Evolutionary conservation across 2,797 vertebrate genomes (phyloP).

Genomic region (Scleropages formosus): DNA sequence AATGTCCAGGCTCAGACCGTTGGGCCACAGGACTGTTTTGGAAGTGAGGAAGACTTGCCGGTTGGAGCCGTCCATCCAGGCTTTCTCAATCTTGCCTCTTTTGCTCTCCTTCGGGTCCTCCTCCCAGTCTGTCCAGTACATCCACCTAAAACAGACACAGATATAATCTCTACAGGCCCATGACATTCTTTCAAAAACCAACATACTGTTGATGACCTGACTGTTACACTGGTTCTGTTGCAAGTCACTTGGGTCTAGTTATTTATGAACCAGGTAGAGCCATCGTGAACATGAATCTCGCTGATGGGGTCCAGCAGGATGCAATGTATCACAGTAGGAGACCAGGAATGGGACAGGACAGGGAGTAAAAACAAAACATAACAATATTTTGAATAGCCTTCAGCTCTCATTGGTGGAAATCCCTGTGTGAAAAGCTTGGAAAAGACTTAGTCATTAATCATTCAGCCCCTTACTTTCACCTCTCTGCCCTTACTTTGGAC

Average conservation of each 20-base stretch:
- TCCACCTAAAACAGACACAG: conserved; percentile 74
- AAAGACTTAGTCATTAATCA: neutral
- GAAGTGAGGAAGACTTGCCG: conserved; percentile 88
- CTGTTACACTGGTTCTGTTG: no score
- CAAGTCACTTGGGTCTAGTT: neutral
- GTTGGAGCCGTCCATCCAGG: conserved; percentile 96
- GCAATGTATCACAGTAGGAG: no score
- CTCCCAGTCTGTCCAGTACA: conserved; percentile 99
- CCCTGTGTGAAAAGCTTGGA: no score
- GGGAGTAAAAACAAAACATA: no score
- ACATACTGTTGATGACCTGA: no score
- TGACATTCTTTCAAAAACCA: no score
- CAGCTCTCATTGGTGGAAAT: no score
- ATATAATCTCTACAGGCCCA: no score
- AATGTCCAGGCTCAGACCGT: conserved; percentile 91
- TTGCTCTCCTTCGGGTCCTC: conserved; percentile 96
- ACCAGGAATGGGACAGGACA: no score
- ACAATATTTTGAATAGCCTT: neutral
- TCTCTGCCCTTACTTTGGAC: no score
- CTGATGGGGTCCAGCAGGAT: neutral
- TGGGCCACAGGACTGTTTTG: conserved; percentile 95
- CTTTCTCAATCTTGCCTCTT: conserved; percentile 90
- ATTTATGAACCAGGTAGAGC: conserved; percentile 10
- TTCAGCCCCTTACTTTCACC: neutral
- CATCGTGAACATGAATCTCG: neutral